A percentile compares a stretch with the other conserved stretches of the same genome.
These are phyloP conservation scores for Halesus radiatus DNA, from an alignment of 1,140 invertebrate species.

Conservation along the genomic window DNA sequence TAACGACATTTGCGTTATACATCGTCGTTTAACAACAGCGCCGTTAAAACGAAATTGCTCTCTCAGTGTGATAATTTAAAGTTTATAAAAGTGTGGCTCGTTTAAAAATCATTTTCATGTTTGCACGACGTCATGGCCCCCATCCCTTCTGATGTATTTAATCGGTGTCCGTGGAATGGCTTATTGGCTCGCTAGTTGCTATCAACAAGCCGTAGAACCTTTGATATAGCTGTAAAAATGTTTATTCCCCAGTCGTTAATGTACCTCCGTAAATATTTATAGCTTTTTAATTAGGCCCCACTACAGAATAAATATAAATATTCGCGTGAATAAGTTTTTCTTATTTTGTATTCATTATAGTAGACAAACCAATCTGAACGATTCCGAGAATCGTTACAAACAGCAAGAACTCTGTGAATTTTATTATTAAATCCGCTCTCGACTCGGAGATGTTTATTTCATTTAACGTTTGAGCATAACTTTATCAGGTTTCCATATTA, in stretches of 20 bases:
- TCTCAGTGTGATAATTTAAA: slow-evolving; percentile 47
- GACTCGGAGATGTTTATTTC: background rate
- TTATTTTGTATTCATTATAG: background rate
- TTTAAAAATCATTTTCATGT: slow-evolving; percentile 36
- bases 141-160: slow-evolving; percentile 10
- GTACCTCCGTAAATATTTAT: slow-evolving; percentile 1
- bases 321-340: background rate
- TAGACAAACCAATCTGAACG: background rate
- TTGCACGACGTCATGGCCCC: slow-evolving; percentile 1
- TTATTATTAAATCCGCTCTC: slow-evolving; percentile 1
- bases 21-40: slow-evolving; percentile 48
- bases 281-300: slow-evolving; percentile 13
- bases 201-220: background rate
- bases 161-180: slow-evolving; percentile 5
- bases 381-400: background rate
- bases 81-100: slow-evolving; percentile 20
- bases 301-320: background rate
- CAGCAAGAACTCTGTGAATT: background rate
- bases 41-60: slow-evolving; percentile 48
- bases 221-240: slow-evolving; percentile 10
- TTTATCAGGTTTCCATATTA: slow-evolving; percentile 16
- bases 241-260: slow-evolving; percentile 7
- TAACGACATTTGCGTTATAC: slow-evolving; percentile 52
- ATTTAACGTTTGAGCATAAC: background rate
- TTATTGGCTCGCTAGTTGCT: background rate